These are phyloP conservation scores for Dendropsophus ebraccatus DNA, from an alignment of 2,113 vertebrate species.

Conservation along the genomic window DNA sequence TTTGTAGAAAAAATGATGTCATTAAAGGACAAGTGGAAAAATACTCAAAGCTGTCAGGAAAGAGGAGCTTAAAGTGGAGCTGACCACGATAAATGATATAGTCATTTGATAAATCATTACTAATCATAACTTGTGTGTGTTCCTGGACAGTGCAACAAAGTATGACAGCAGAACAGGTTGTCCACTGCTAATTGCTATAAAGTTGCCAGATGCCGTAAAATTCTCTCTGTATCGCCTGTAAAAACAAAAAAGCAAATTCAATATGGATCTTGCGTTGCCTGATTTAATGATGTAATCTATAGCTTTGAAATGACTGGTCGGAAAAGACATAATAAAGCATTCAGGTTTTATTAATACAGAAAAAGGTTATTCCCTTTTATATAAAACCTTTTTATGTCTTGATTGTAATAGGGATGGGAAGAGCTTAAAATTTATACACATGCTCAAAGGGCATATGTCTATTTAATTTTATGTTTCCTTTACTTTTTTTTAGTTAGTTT, in stretches of 20 bases:
- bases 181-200: slow-evolving; percentile 74
- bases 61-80: slow-evolving; percentile 61
- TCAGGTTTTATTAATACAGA: slow-evolving; percentile 68
- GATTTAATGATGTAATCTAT: slow-evolving; percentile 67
- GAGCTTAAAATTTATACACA: slow-evolving; percentile 64
- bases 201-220: slow-evolving; percentile 73
- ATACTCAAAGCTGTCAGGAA: slow-evolving; percentile 64
- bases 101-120: slow-evolving; percentile 71
- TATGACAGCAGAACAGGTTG: slow-evolving; percentile 65
- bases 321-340: slow-evolving; percentile 67
- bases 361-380: slow-evolving; percentile 66
- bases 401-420: slow-evolving; percentile 61
- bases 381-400: slow-evolving; percentile 63
- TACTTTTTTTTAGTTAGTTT: not conserved
- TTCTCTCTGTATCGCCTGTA: slow-evolving; percentile 64
- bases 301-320: slow-evolving; percentile 67
- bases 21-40: slow-evolving; percentile 62
- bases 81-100: slow-evolving; percentile 72
- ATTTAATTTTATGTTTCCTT: slow-evolving; percentile 31
- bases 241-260: slow-evolving; percentile 61
- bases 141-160: slow-evolving; percentile 65
- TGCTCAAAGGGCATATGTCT: slow-evolving; percentile 60
- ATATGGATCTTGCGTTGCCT: slow-evolving; percentile 56
- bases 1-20: slow-evolving; percentile 61
- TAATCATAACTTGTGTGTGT: slow-evolving; percentile 70